These are phyloP conservation scores for Zygothrica quintamaculata DNA, from an alignment of 2,888 invertebrate species.

Conservation along the genomic window DNA sequence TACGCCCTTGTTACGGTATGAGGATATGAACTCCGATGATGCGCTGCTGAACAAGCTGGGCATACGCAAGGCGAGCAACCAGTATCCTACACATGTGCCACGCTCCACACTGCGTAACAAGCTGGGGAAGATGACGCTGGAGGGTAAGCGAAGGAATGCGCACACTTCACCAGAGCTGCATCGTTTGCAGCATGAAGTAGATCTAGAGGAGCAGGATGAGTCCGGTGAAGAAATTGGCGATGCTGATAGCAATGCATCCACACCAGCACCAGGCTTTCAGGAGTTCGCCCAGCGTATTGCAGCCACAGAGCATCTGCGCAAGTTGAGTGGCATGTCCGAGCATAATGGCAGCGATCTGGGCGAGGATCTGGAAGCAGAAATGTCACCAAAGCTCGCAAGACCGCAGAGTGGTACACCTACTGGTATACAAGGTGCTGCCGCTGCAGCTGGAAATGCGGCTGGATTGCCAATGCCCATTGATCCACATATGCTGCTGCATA, in stretches of 20 bases:
- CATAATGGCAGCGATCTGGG: conserved; percentile 74
- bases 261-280: conserved; percentile 67
- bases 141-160: conserved; percentile 77
- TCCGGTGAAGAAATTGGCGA: conserved; percentile 85
- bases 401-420: conserved; percentile 41
- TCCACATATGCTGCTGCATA: conserved; percentile 80
- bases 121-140: conserved; percentile 91
- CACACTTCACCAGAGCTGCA: conserved; percentile 59
- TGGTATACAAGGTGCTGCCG: conserved; percentile 14
- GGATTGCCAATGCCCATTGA: conserved; percentile 72
- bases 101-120: conserved; percentile 98
- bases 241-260: conserved; percentile 85
- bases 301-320: conserved; percentile 69
- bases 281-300: conserved; percentile 68
- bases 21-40: conserved; percentile 95
- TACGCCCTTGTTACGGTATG: conserved; percentile 87
- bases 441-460: conserved; percentile 46
- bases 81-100: conserved; percentile 98
- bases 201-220: conserved; percentile 73
- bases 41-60: conserved; percentile 97
- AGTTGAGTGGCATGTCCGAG: conserved; percentile 67
- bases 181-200: conserved; percentile 70
- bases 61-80: conserved; percentile 95
- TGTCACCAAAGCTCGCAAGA: conserved; percentile 55
- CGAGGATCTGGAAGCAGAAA: conserved; percentile 43